phyloP scores from a whole-genome alignment of 1,140 invertebrate species.

The Patella vulgata region DNA sequence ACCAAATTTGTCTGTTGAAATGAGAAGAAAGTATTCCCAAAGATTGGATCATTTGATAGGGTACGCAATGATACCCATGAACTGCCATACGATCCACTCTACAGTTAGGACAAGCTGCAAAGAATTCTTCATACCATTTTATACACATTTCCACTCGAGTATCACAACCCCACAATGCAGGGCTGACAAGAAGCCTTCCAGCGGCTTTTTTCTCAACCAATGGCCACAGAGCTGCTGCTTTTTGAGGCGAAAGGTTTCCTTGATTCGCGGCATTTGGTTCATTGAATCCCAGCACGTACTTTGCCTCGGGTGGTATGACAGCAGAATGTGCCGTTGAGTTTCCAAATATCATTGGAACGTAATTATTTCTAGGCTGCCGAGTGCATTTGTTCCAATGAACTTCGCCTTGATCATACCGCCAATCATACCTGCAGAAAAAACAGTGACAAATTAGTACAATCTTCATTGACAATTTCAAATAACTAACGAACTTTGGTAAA shows the following conservation, averaged over 20 bases:
- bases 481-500: too few species aligned
- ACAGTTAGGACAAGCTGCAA: constrained; percentile 35
- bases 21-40: constrained; percentile 28
- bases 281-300: constrained; percentile 38
- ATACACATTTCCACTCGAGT: too few species aligned
- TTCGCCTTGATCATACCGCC: background rate
- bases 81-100: constrained; percentile 37
- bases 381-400: constrained; percentile 4
- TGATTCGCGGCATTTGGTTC: constrained; percentile 37
- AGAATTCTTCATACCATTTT: constrained; percentile 40
- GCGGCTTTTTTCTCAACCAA: constrained; percentile 15
- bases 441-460: background rate
- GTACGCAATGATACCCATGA: constrained; percentile 38
- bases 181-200: constrained; percentile 30
- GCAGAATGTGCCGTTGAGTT: background rate
- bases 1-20: constrained; percentile 33
- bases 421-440: constrained; percentile 14
- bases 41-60: constrained; percentile 35
- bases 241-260: constrained; percentile 24
- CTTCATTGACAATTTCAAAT: too few species aligned
- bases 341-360: constrained; percentile 42
- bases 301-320: constrained; percentile 9
- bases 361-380: background rate
- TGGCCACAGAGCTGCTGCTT: constrained; percentile 28
- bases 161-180: constrained; percentile 30